phyloP scores from a whole-genome alignment of 2,797 vertebrate genomes.

The Oreochromis grahami region DNA sequence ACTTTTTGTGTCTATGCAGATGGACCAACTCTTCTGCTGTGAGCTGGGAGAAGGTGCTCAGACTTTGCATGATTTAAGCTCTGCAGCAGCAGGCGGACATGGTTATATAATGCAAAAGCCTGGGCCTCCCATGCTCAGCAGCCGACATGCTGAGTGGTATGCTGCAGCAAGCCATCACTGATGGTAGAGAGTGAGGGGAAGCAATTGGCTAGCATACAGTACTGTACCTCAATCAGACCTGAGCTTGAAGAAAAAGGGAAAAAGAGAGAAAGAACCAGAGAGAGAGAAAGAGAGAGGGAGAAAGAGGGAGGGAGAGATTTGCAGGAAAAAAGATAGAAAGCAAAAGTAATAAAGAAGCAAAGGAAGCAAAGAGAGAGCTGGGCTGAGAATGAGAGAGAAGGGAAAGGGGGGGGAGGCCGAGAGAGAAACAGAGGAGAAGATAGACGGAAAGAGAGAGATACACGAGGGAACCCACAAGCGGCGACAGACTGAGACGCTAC shows the following conservation, averaged over 20 bases:
- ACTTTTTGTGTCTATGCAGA: slow-evolving; percentile 66
- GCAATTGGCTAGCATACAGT: slow-evolving; percentile 67
- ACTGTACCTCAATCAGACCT: slow-evolving; percentile 73
- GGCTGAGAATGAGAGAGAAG: slow-evolving; percentile 28
- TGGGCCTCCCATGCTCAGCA: slow-evolving; percentile 70
- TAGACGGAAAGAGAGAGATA: slow-evolving; percentile 57
- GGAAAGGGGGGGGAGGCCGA: neutral
- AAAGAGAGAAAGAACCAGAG: slow-evolving; percentile 3
- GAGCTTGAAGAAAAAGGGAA: slow-evolving; percentile 43
- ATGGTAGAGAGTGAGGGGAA: slow-evolving; percentile 66
- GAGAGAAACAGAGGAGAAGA: slow-evolving; percentile 11
- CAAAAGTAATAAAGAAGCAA: slow-evolving; percentile 17
- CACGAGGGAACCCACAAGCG: slow-evolving; percentile 65
- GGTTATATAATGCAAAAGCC: slow-evolving; percentile 72
- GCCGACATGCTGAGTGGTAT: slow-evolving; percentile 72
- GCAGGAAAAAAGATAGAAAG: slow-evolving; percentile 1
- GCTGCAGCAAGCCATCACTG: slow-evolving; percentile 66
- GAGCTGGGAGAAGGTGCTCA: slow-evolving; percentile 66
- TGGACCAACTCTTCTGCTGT: slow-evolving; percentile 61
- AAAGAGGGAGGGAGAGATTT: neutral
- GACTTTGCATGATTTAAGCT: slow-evolving; percentile 71
- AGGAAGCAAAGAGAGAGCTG: neutral
- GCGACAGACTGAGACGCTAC: slow-evolving; percentile 80
- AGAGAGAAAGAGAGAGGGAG: neutral
- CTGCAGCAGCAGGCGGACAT: slow-evolving; percentile 63